Base-by-base conservation (phyloP, 2,797 vertebrate genomes). In the Sandelia bainsii region DNA sequence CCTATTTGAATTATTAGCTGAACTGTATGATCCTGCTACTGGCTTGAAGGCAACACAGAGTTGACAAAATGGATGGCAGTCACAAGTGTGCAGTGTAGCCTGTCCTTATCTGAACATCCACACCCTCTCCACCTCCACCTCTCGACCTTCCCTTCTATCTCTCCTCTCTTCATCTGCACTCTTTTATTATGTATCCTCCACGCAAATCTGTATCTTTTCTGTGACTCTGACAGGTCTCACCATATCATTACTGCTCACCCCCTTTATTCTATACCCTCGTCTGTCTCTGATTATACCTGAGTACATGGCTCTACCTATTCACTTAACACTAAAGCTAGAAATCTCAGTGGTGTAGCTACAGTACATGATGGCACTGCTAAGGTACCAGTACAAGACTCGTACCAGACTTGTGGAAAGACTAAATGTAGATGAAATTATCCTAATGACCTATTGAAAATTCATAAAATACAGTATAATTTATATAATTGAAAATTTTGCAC, bases 81-180 rank as follows among this genome's bases (percentile, higher is more conserved):
- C 63, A 45, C 70, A 67, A 68, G 70, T 66, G 76, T 64, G 77
- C 58, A 56, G 68, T 13, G 62, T 52, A 69, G 62, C 56, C 14
- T 37, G 45, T 51, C 64, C 82, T 84, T 87, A 87, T 85, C 84
- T 46, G 60, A 49, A 37, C 16, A 54, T 73, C 76, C 77, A 80
- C 83, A 63, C 67, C 75, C 62, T 75, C 77, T 79, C 62, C 65
- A 63, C 70, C 72, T 77, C 71, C 76, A 71, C 72, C 42, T 42
- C 75, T 72, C 72, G 39, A 50, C 72, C 56, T 57, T 57, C 62
- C 62, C 57, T 64, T 57, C 23, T 60, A 61, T 62, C 67, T 59
- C 64, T 59, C 63, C 67, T 65, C 63, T 48, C 56, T 45, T 62
- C 62, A 50, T 73, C 69, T 74, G 52, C 77, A 22, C 51, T 8